Percentiles rank a stretch among this genome's conserved stretches.
Conservation (phyloP, 2,888 invertebrate genomes). For the Drosophila greeni region DNA sequence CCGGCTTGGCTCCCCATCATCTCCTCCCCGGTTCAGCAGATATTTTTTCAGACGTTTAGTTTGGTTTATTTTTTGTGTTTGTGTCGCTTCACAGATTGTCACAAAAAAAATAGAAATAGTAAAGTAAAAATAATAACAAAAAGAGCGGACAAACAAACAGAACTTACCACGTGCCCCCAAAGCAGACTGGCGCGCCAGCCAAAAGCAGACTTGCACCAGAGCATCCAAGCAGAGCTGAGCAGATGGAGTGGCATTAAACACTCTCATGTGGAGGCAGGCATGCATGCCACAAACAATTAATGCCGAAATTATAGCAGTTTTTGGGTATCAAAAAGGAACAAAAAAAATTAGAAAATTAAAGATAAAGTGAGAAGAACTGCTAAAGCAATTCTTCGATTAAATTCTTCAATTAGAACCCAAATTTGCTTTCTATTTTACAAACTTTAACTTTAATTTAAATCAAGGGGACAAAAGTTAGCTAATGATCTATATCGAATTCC, state of each 20-base stretch:
- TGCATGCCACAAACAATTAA: constrained; percentile 13
- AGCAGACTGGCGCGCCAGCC: constrained; percentile 6
- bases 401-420: not conserved
- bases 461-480: no score
- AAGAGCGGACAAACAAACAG: not conserved
- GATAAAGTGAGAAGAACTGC: not conserved
- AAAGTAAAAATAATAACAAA: not conserved
- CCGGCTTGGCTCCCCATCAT: constrained; percentile 2
- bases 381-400: no score
- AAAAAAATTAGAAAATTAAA: not conserved
- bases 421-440: not conserved
- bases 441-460: not conserved
- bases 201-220: constrained; percentile 19
- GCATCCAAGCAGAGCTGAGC: constrained; percentile 18
- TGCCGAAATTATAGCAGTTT: not conserved
- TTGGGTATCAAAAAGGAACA: not conserved
- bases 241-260: constrained; percentile 7
- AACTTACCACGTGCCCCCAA: constrained; percentile 31
- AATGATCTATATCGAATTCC: not conserved
- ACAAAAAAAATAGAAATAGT: not conserved
- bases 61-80: constrained; percentile 18
- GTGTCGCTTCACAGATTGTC: constrained; percentile 58
- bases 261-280: constrained; percentile 11
- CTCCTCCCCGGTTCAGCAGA: constrained; percentile 8
- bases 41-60: constrained; percentile 43